These are phyloP conservation scores for Eubucco bourcierii DNA, from an alignment of 2,113 vertebrate genomes.

Conservation along the genomic window DNA sequence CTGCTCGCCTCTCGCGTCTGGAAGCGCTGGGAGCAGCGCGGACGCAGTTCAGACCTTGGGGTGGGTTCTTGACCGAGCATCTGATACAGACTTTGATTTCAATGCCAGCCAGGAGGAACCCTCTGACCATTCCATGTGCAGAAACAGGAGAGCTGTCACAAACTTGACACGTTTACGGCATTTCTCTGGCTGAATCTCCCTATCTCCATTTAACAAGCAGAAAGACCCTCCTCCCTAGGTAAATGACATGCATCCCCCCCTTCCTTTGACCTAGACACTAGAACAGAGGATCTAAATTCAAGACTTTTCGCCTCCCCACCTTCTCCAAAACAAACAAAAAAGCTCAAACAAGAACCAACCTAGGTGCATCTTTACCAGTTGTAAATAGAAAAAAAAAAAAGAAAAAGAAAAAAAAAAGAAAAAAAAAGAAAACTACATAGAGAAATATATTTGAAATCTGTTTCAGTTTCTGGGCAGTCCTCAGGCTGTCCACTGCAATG, in stretches of 20 bases:
- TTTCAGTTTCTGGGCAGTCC: conserved; percentile 66
- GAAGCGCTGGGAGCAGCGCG: not conserved
- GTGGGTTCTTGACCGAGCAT: not conserved
- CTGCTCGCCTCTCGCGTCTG: not conserved
- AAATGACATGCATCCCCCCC: conserved; percentile 42
- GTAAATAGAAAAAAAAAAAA: conserved; percentile 67
- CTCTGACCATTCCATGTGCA: conserved; percentile 38
- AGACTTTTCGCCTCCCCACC: conserved; percentile 57
- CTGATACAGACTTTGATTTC: conserved; percentile 3
- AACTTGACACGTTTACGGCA: conserved; percentile 18
- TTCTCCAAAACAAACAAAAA: conserved; percentile 41
- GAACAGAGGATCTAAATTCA: conserved; percentile 63
- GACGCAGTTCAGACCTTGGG: not conserved
- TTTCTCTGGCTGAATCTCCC: conserved; percentile 57
- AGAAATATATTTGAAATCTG: conserved; percentile 69
- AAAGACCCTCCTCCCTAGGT: conserved; percentile 41
- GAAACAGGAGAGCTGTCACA: conserved; percentile 46
- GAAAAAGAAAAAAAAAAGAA: not conserved
- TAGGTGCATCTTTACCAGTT: conserved; percentile 69
- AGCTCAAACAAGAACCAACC: conserved; percentile 58
- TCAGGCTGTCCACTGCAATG: conserved; percentile 57
- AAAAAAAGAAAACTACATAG: conserved; percentile 45
- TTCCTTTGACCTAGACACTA: conserved; percentile 53
- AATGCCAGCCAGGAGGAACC: conserved; percentile 58
- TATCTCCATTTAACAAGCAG: not conserved